These are phyloP conservation scores for Ophioderma brevispina DNA, from an alignment of 35 echinoderm and acorn worm genomes.

Conservation along the genomic window DNA sequence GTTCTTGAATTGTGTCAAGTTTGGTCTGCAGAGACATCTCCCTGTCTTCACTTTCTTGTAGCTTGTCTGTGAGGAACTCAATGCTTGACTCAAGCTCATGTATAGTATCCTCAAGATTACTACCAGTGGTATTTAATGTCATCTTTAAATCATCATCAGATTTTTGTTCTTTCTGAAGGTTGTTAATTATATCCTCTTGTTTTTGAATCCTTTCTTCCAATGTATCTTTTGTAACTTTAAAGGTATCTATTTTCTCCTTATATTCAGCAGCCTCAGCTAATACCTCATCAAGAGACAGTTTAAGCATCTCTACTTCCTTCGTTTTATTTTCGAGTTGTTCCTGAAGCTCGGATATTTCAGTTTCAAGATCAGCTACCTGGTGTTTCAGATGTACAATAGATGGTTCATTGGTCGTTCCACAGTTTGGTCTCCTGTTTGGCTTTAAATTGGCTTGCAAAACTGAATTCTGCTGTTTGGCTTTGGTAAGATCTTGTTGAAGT, in stretches of 20 bases:
- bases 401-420: not conserved
- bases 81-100: slow-evolving; percentile 64
- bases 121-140: not conserved
- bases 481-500: not conserved
- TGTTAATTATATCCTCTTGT: not conserved
- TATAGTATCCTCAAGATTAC: slow-evolving; percentile 19
- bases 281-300: not conserved
- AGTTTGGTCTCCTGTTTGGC: not conserved
- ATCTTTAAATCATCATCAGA: slow-evolving; percentile 2
- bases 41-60: slow-evolving; percentile 26
- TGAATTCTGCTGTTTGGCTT: not conserved
- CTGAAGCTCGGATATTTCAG: not conserved
- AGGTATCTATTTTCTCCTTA: not conserved
- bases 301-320: too few species aligned
- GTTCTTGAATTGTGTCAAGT: not conserved
- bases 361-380: not conserved
- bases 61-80: slow-evolving; percentile 35
- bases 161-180: slow-evolving; percentile 17
- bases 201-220: slow-evolving; percentile 1
- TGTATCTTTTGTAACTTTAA: not conserved
- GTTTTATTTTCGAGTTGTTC: not conserved
- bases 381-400: not conserved
- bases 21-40: slow-evolving; percentile 29
- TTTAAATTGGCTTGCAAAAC: not conserved
- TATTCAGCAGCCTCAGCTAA: too few species aligned